Evolutionary conservation across 2,113 vertebrate genomes (phyloP).

Genomic region (Silurus asotus): DNA sequence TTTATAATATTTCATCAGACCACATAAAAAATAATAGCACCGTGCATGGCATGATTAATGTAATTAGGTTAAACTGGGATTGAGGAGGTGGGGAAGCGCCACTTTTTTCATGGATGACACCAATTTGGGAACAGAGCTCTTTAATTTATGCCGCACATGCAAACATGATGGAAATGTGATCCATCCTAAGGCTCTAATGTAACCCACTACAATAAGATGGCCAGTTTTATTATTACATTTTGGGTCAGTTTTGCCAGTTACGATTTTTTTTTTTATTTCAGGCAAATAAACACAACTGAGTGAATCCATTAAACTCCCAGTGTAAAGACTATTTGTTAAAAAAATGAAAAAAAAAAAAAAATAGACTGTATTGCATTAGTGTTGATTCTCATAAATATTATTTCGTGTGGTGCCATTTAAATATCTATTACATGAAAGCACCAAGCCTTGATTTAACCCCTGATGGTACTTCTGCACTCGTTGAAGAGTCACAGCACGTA

Average conservation of each 20-base stretch:
- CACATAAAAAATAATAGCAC: background rate
- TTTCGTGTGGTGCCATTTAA: background rate
- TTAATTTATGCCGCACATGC: background rate
- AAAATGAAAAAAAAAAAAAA: background rate
- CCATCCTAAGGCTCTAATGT: background rate
- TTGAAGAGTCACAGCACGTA: background rate
- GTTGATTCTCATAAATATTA: background rate
- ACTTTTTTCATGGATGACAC: background rate
- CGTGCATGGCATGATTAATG: conserved; percentile 22
- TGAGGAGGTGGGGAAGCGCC: background rate
- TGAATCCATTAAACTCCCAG: background rate
- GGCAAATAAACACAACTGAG: background rate
- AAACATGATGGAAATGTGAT: background rate
- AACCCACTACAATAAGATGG: background rate
- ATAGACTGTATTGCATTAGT: background rate
- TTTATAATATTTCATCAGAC: conserved; percentile 24
- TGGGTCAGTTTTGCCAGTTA: background rate
- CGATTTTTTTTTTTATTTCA: background rate
- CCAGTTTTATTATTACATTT: background rate
- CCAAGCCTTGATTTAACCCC: background rate
- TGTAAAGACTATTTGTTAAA: background rate
- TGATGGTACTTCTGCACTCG: conserved; percentile 9
- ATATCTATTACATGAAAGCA: background rate
- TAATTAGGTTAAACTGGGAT: conserved; percentile 19
- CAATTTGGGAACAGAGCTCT: background rate